These are phyloP conservation scores for Ciona savignyi DNA, from an alignment of 23 tunicate genomes.

Conservation along the genomic window DNA sequence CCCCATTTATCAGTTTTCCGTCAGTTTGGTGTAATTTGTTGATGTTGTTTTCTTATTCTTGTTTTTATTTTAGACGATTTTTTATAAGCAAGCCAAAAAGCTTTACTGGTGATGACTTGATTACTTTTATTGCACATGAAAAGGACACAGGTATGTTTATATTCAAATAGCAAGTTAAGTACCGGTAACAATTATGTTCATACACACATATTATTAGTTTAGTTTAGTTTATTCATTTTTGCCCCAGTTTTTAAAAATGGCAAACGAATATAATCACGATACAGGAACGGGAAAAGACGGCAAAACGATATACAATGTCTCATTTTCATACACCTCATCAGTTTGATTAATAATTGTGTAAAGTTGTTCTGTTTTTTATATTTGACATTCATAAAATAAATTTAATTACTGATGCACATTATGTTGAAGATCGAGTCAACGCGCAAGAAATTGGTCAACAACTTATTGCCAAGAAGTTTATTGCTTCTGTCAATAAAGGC, in stretches of 20 bases:
- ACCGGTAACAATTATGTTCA: background rate
- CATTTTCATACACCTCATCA: too few relatives aligned
- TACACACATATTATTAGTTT: too few relatives aligned
- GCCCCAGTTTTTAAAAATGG: background rate
- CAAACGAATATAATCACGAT: too few relatives aligned
- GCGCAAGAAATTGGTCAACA: conserved; percentile 19
- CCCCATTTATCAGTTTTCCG: too few relatives aligned
- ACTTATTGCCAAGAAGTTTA: conserved; percentile 17
- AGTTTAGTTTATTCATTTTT: background rate
- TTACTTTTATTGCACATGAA: conserved; percentile 28
- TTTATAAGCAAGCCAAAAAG: conserved; percentile 12
- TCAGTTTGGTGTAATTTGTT: too few relatives aligned
- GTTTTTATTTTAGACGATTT: conserved; percentile 4
- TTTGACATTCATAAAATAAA: too few relatives aligned
- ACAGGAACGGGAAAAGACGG: too few relatives aligned
- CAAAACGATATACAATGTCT: too few relatives aligned
- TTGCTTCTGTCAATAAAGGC: conserved; percentile 6
- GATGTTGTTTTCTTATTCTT: background rate
- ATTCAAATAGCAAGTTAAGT: background rate
- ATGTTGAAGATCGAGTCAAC: background rate
- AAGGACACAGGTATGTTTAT: conserved; percentile 4
- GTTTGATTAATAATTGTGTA: too few relatives aligned
- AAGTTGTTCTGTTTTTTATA: too few relatives aligned
- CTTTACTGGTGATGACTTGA: conserved; percentile 26
- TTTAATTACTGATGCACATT: too few relatives aligned